These are phyloP conservation scores for Acanthopagrus latus DNA, from an alignment of 2,797 vertebrate genomes.

Conservation along the genomic window DNA sequence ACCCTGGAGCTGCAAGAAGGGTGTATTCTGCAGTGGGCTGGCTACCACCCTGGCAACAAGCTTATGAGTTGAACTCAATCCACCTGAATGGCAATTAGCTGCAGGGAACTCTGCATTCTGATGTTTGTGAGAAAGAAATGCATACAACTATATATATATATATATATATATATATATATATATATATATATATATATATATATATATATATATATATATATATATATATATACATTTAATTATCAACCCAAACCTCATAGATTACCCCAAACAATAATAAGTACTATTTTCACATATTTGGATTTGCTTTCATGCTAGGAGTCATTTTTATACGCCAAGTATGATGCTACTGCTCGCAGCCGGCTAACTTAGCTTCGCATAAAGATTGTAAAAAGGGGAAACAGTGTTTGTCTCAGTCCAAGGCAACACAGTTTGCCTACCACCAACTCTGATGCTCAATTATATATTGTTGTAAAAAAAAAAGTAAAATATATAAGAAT, in stretches of 20 bases:
- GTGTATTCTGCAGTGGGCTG: conserved; percentile 14
- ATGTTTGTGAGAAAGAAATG: background rate
- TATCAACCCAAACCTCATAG: conserved; percentile 6
- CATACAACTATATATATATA: no score
- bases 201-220: no score
- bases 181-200: no score
- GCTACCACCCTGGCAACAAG: background rate
- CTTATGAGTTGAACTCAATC: conserved; percentile 3
- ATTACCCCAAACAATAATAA: conserved; percentile 2
- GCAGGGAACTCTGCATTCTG: conserved; percentile 6
- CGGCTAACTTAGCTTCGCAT: background rate
- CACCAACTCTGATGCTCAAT: background rate
- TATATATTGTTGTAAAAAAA: background rate
- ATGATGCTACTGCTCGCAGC: background rate
- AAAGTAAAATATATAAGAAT: no score
- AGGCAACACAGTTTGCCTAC: background rate
- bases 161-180: no score
- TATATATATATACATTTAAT: background rate
- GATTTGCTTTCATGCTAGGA: background rate
- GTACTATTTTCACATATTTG: background rate
- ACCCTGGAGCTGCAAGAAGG: background rate
- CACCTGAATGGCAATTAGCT: conserved; percentile 12
- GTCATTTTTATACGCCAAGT: background rate
- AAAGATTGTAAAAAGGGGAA: conserved; percentile 3
- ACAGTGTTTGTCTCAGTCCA: background rate